Evolutionary conservation across 2,888 invertebrate genomes (phyloP).

Genomic region (Hydropsyche betteni): DNA sequence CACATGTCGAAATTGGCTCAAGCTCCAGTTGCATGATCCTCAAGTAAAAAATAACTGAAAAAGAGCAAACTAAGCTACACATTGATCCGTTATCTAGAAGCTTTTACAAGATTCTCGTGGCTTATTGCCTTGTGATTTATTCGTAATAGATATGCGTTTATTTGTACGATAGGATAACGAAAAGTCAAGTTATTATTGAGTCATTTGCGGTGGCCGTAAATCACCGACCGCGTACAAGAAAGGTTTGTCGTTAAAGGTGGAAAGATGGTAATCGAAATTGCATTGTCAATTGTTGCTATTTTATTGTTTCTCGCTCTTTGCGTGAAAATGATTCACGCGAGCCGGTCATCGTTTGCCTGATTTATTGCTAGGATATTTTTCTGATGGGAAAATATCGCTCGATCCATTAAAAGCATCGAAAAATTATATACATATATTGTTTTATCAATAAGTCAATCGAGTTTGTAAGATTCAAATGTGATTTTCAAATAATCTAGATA

Average conservation of each 20-base stretch:
- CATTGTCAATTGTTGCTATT: conserved; percentile 45
- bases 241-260: conserved; percentile 25
- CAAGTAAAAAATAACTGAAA: too few species aligned
- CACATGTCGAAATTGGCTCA: conserved; percentile 14
- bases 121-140: too few species aligned
- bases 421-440: too few species aligned
- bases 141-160: too few species aligned
- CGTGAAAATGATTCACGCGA: conserved; percentile 22
- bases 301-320: conserved; percentile 39
- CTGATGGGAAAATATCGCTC: too few species aligned
- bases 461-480: too few species aligned
- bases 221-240: conserved; percentile 8
- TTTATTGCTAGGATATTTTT: conserved; percentile 3
- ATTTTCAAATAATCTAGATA: too few species aligned
- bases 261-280: conserved; percentile 47
- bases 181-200: conserved; percentile 11
- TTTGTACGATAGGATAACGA: background rate
- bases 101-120: too few species aligned
- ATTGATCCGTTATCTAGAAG: too few species aligned
- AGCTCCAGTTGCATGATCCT: background rate
- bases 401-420: too few species aligned
- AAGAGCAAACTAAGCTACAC: too few species aligned
- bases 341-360: conserved; percentile 15
- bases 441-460: too few species aligned
- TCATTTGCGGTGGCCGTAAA: conserved; percentile 22